A percentile compares a stretch with the other conserved stretches of the same genome.
These are phyloP conservation scores for Limnephilus rhombicus DNA, from an alignment of 2,888 invertebrate genomes.

Conservation along the genomic window DNA sequence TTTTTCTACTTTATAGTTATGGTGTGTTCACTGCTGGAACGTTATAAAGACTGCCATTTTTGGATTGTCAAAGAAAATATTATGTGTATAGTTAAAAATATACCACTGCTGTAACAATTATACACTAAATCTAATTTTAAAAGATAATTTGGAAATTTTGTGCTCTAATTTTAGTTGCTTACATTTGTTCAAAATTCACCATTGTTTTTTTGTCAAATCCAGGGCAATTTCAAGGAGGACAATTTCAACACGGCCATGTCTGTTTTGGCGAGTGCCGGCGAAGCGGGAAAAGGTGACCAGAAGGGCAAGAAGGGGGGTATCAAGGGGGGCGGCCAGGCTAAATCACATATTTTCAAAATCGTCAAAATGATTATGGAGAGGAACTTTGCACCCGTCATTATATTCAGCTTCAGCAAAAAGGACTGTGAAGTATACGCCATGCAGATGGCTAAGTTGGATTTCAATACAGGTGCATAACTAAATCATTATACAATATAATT, in stretches of 20 bases:
- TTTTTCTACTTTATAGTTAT: too few relatives aligned
- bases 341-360: conserved; percentile 96
- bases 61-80: too few relatives aligned
- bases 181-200: too few relatives aligned
- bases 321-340: conserved; percentile 79
- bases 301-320: conserved; percentile 87
- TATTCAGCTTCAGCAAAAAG: conserved; percentile 99
- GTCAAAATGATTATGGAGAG: conserved; percentile 99
- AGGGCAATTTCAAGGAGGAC: conserved; percentile 97
- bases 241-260: conserved; percentile 99
- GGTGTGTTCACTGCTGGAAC: too few relatives aligned
- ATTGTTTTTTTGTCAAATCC: conserved; percentile 64
- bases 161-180: too few relatives aligned
- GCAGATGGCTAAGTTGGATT: conserved; percentile 97
- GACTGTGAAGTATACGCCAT: conserved; percentile 98
- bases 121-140: too few relatives aligned
- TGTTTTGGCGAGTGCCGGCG: conserved; percentile 88
- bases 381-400: conserved; percentile 98
- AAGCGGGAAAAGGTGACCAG: conserved; percentile 89
- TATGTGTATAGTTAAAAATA: too few relatives aligned
- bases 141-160: too few relatives aligned
- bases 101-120: too few relatives aligned
- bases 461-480: conserved; percentile 87
- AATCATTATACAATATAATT: not conserved
- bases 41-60: too few relatives aligned